Evolutionary conservation across 2,797 vertebrate species (phyloP), one percentile per base, ranked within the genome.

Genomic region (Myripristis murdjan): DNA sequence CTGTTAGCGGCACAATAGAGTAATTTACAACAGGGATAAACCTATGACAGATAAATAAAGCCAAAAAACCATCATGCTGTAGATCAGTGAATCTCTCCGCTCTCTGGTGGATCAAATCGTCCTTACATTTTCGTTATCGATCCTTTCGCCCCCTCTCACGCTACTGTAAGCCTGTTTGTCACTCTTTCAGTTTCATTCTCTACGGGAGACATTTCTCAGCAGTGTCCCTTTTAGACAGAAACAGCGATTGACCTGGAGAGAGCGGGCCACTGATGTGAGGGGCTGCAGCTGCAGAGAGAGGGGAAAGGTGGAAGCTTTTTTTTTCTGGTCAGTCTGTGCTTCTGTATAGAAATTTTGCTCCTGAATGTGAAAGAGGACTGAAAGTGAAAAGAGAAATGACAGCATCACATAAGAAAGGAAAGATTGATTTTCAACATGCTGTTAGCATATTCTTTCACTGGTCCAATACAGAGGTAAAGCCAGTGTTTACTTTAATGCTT

Each of bases 171-270:
- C 33, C 61, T 26, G 54, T 23, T 12, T 71, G 70, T 74, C 56
- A 60, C 72, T 60, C 58, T 26, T 56, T 39, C n/a, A 31, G 26
- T 73, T 67, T 51, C 47, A 72, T 64, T 64, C 64, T 41, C 70
- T 57, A 6, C 16, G 64, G 66, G 73, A 57, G n/a, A 18, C 53
- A 47, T 73, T 77, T 81, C 68, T 70, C 47, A 75, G 60, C 73
- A 51, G 57, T 71, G 48, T 65, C 43, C 28, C 61, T 10, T 41
- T 46, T 26, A 66, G 37, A 61, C 44, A 41, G 16, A 66, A 72
- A 44, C 23, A 43, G 54, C 15, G 11, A 49, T 14, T 31, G 20
- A 55, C 52, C 64, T 5, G 1, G 72, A 69, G 70, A 18, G 63
- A 58, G n/a, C n/a, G n/a, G n/a, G n/a, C n/a, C n/a, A n/a, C n/a